phyloP scores from a whole-genome alignment of 2,888 invertebrate species.

The Scaptomyza tumidula region DNA sequence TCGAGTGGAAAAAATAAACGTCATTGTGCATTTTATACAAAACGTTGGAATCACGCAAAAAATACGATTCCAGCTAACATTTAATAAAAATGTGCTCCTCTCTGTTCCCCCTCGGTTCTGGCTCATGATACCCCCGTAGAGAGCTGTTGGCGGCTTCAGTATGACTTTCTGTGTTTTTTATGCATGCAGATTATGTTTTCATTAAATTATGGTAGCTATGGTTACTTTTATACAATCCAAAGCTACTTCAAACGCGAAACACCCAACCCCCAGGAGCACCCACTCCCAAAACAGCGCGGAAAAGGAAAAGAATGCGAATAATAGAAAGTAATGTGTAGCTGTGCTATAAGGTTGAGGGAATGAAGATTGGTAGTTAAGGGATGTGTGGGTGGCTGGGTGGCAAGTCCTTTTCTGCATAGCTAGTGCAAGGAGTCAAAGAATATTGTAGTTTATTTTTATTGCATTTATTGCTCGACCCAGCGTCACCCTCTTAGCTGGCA shows the following conservation, averaged over 20 bases:
- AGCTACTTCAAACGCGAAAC: constrained; percentile 69
- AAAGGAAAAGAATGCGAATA: constrained; percentile 64
- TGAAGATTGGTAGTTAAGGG: neutral
- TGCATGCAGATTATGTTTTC: constrained; percentile 79
- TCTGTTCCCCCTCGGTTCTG: neutral
- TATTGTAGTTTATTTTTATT: constrained; percentile 77
- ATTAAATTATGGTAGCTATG: constrained; percentile 81
- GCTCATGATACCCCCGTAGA: neutral
- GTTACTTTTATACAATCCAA: constrained; percentile 78
- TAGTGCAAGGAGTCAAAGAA: constrained; percentile 55
- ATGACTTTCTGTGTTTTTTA: constrained; percentile 44
- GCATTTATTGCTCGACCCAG: constrained; percentile 59
- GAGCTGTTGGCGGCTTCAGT: constrained; percentile 21
- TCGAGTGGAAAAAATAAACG: constrained; percentile 37
- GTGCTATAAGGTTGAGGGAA: neutral
- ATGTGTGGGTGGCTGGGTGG: constrained; percentile 2
- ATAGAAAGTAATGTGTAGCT: constrained; percentile 63
- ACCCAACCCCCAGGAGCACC: constrained; percentile 14
- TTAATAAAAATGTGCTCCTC: constrained; percentile 55
- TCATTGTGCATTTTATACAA: constrained; percentile 28
- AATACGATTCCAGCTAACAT: constrained; percentile 40
- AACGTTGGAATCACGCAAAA: constrained; percentile 28
- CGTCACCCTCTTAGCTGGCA: constrained; percentile 11
- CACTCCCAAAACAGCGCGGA: constrained; percentile 42
- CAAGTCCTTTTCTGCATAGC: constrained; percentile 22